Evolutionary conservation across 2,888 invertebrate genomes (phyloP).

Genomic region (Lasioglossum vierecki): DNA sequence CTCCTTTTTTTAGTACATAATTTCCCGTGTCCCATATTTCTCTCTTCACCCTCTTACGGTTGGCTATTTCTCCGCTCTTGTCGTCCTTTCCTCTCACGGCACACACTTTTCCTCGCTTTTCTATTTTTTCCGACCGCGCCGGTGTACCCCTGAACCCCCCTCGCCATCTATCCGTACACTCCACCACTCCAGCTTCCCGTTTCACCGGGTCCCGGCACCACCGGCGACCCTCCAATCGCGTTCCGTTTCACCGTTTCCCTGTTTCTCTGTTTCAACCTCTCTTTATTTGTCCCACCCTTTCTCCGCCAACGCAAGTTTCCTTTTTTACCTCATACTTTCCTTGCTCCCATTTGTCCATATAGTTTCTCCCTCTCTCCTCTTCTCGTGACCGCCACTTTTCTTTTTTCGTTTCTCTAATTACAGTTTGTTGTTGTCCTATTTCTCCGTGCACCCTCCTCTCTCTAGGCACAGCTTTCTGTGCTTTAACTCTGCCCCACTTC

Average conservation of each 20-base stretch:
- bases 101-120: slow-evolving; percentile 29
- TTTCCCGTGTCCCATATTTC: slow-evolving; percentile 51
- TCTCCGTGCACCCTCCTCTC: neutral
- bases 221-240: slow-evolving; percentile 13
- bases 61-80: slow-evolving; percentile 14
- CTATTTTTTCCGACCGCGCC: slow-evolving; percentile 1
- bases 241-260: slow-evolving; percentile 36
- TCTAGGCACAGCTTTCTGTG: slow-evolving; percentile 7
- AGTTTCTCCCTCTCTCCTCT: neutral
- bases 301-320: slow-evolving; percentile 28
- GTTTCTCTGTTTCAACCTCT: slow-evolving; percentile 36
- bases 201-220: neutral
- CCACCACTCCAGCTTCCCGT: neutral
- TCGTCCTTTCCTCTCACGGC: slow-evolving; percentile 6
- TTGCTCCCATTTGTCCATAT: slow-evolving; percentile 45
- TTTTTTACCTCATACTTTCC: slow-evolving; percentile 39
- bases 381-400: neutral
- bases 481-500: neutral
- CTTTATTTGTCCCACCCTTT: slow-evolving; percentile 32
- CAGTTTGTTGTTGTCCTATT: slow-evolving; percentile 51
- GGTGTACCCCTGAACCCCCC: neutral
- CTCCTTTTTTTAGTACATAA: slow-evolving; percentile 48
- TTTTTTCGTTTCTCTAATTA: slow-evolving; percentile 43
- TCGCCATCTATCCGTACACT: neutral
- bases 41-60: slow-evolving; percentile 36